Evolutionary conservation across 2,888 invertebrate species (phyloP), one percentile per base, ranked within the genome.

Genomic region (Diplazon laetatorius): DNA sequence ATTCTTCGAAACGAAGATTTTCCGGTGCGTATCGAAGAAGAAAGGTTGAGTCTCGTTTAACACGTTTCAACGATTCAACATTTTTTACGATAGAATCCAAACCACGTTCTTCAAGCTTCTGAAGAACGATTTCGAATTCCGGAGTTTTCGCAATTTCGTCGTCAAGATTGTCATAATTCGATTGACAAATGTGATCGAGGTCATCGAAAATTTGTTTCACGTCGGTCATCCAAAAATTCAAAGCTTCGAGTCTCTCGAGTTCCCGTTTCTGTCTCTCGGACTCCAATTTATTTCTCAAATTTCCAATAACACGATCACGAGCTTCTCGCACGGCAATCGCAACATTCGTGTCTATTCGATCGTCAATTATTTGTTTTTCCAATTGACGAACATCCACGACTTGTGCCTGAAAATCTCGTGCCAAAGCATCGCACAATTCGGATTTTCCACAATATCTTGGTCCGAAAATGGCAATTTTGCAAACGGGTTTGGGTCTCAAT

Each of bases 361-460:
- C 78, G 12, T 82, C 72, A 5, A 66, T 66, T 16, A 78, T 42
- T 8, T 79, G 77, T 25, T 80, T 77, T 39, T 87, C 79, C 50
- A 91, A 74, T 69, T 91, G 85, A 2, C 80, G 77, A 69, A 91
- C 92, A 82, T 90, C 87, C 55, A 93, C 89, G 42, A 94, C 88
- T 37, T 90, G 89, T 0, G 92, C 91, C 78, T 92, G 91, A 81
- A 93, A 92, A 65, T 93, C 78, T 87, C 92, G 92, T 0, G 92
- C 92, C 12, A 95, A 89, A 82, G 93, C 92, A 74, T 92, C 87
- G 1, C 94, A 91, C 39, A 94, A 87, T 82, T 93, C 92, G 1
- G 93, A 92, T 91, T 94, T 94, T 0, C 95, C 95, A 12, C 93
- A 92, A 59, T 89, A 91, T 80, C 91, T 92, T 3, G 94, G 94